Evolutionary conservation across 2,797 vertebrate genomes (phyloP).

Genomic region (Tadarida brasiliensis): DNA sequence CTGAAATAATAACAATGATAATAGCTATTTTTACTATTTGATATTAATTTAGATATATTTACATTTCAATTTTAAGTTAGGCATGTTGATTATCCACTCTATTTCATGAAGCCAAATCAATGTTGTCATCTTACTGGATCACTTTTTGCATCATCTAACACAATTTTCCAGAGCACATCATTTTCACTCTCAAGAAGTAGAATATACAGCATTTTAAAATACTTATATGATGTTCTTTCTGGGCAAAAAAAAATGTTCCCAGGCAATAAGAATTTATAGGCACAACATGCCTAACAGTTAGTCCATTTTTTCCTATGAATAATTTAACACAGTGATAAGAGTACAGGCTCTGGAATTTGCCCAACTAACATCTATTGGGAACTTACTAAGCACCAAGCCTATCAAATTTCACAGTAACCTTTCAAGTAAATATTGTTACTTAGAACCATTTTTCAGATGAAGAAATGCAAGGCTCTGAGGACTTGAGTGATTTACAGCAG

Average conservation of each 20-base stretch:
- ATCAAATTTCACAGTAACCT: background rate
- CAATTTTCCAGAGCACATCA: background rate
- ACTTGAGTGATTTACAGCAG: background rate
- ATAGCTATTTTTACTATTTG: background rate
- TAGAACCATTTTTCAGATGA: background rate
- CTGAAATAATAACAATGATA: background rate
- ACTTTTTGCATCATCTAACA: background rate
- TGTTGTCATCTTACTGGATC: background rate
- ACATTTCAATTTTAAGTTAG: constrained; percentile 5
- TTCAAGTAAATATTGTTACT: constrained; percentile 1
- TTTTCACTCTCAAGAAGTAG: background rate
- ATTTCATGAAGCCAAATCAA: constrained; percentile 5
- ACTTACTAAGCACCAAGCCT: background rate
- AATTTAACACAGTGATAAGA: constrained; percentile 31
- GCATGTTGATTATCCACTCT: background rate
- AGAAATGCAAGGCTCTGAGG: background rate
- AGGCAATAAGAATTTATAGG: background rate
- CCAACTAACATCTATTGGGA: background rate
- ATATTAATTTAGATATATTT: background rate
- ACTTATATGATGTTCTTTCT: background rate
- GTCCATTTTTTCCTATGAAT: background rate
- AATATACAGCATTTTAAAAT: background rate
- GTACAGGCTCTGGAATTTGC: background rate
- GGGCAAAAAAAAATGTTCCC: background rate
- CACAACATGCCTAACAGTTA: background rate